These are phyloP conservation scores for Danionella cerebrum DNA, from an alignment of 2,113 vertebrate species.

Conservation along the genomic window DNA sequence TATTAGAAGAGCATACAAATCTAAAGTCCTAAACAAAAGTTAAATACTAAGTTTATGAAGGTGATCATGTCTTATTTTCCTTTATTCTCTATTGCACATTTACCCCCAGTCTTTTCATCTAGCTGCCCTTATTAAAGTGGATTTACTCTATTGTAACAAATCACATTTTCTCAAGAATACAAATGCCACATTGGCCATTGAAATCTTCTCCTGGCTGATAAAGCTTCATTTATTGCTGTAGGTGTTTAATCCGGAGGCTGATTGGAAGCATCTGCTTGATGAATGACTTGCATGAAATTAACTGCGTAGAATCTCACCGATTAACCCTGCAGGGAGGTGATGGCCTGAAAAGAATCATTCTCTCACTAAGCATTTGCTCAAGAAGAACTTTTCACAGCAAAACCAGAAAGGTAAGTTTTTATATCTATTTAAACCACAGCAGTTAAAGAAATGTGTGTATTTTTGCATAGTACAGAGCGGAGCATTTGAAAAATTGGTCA, in stretches of 20 bases:
- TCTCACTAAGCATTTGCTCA: conserved; percentile 43
- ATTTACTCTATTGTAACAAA: conserved; percentile 41
- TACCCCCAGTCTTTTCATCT: neutral
- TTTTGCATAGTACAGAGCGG: neutral
- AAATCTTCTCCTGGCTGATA: conserved; percentile 51
- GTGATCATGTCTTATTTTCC: neutral
- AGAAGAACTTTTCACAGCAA: neutral
- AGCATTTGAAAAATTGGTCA: too few species aligned
- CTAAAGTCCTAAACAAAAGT: neutral
- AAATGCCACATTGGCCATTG: conserved; percentile 29
- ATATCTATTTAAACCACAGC: neutral
- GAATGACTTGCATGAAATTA: conserved; percentile 60
- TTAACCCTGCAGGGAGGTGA: conserved; percentile 43
- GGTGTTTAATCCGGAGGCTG: conserved; percentile 55
- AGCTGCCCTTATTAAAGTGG: conserved; percentile 39
- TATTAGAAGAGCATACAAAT: too few species aligned
- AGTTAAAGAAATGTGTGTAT: neutral
- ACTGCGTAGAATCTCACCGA: conserved; percentile 49
- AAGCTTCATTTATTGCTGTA: conserved; percentile 52
- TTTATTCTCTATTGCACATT: neutral
- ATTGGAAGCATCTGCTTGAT: conserved; percentile 61
- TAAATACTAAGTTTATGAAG: neutral
- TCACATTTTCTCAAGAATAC: conserved; percentile 38
- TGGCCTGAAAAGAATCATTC: conserved; percentile 33
- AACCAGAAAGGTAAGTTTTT: neutral